Conservation (phyloP, 92 coral and sea anemone genomes). For the Hydrozoanthus gracilis region DNA sequence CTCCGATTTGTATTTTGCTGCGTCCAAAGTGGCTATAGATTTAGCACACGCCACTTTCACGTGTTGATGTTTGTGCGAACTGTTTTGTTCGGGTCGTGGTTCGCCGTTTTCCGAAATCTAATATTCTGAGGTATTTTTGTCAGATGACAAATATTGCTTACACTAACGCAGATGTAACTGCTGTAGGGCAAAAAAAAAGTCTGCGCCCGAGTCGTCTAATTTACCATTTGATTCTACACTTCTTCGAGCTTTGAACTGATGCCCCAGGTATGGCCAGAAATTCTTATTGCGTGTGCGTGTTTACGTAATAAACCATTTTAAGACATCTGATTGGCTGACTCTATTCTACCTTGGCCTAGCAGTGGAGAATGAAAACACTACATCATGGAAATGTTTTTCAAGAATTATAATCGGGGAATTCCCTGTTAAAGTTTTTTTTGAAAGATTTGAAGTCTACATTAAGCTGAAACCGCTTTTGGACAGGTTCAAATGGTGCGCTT, state of each 20-base stretch:
- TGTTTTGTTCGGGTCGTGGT: background rate
- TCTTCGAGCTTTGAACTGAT: constrained; percentile 35
- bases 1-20: background rate
- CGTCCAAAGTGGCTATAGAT: background rate
- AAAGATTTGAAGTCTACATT: background rate
- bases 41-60: constrained; percentile 26
- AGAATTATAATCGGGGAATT: constrained; percentile 27
- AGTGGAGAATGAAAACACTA: background rate
- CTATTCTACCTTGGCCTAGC: constrained; percentile 21
- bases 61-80: background rate
- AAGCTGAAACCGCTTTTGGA: background rate
- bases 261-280: constrained; percentile 66
- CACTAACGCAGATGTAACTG: constrained; percentile 5
- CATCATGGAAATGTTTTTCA: constrained; percentile 4
- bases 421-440: background rate
- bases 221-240: background rate
- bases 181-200: background rate
- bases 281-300: constrained; percentile 91
- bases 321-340: constrained; percentile 72
- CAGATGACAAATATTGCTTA: constrained; percentile 6
- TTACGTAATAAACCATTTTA: constrained; percentile 76
- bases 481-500: background rate
- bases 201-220: background rate
- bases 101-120: background rate
- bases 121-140: background rate